Base-by-base conservation (phyloP, 2,113 vertebrate species). In the Calidris pygmaea region DNA sequence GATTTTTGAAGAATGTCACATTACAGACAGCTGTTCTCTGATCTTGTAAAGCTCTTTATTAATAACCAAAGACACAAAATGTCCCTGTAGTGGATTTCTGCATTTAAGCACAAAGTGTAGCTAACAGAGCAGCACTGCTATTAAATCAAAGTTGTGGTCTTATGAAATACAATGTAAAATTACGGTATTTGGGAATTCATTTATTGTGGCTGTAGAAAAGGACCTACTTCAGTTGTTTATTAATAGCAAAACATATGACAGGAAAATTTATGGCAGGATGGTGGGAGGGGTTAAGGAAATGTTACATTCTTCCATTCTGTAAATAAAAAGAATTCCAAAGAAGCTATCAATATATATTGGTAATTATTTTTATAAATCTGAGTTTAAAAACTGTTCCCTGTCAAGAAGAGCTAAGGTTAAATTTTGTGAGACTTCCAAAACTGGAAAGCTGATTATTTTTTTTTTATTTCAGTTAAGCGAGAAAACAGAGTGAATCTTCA, bases 11-110 rank as follows among this genome's bases (percentile, higher is more conserved):
- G 87, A 87, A 89, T 58, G 72, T 95, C 76, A 45, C 62, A 58
- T 87, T 89, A n/a, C 87, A 92, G 94, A 72, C 75, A 95, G 73
- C 91, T 85, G 3, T 70, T 95, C 95, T 95, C 83, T 96, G 48
- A 96, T 96, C 70, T 90, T 72, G 39, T 89, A 92, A 89, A 85
- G 52, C 21, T 89, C 37, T 63, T 83, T 58, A 35, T 87, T 96
- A 83, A 83, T 35, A 74, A 76, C 58, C 17, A 76, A 74, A 85
- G 66, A 65, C 60, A 92, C 29, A 92, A 97, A 97, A 67, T 81
- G 12, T 59, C 39, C 27, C 18, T 11, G 2, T 23, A 63, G 74
- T 27, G 35, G 52, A 70, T 62, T 96, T 67, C 58, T 72, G 80
- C 87, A 92, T 82, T 81, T 96, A 68, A 91, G 58, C 53, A 94